Conservation (phyloP, 2,113 vertebrate species). For the Panurus biarmicus region DNA sequence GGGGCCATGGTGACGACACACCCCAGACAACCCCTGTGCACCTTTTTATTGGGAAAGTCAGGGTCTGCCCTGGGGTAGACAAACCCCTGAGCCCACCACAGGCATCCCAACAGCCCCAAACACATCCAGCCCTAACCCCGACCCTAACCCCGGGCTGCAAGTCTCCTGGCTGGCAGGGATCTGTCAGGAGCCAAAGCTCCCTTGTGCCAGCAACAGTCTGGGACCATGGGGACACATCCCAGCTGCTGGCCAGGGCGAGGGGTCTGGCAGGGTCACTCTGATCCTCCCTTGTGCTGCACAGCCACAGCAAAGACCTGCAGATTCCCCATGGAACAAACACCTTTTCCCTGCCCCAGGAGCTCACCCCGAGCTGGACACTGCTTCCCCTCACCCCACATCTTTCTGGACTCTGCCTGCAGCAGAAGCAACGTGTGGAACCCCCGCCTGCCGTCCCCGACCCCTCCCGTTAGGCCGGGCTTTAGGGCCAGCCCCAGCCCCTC, state of each 20-base stretch:
- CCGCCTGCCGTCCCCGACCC: not conserved
- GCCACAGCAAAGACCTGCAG: not conserved
- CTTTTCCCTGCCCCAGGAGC: not conserved
- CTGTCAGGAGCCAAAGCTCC: fast-evolving
- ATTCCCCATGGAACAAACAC: not conserved
- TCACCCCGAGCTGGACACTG: not conserved
- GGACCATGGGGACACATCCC: not conserved
- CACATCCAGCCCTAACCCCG: fast-evolving
- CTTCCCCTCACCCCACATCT: not conserved
- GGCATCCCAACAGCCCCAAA: not conserved
- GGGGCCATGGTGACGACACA: fast-evolving
- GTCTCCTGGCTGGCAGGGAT: not conserved
- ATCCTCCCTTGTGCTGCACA: not conserved
- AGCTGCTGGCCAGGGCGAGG: not conserved
- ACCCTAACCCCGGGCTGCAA: not conserved
- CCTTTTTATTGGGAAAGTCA: not conserved
- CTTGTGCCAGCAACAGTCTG: fast-evolving
- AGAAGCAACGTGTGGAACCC: not conserved
- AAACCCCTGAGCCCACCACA: not conserved
- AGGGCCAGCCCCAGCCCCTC: not conserved
- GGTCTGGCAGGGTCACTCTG: not conserved
- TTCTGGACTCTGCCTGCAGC: not conserved
- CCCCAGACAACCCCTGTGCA: not conserved
- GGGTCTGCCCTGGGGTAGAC: not conserved
- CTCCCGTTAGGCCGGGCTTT: not conserved